These are phyloP conservation scores for Carollia perspicillata DNA, from an alignment of 2,113 vertebrate species.

Conservation along the genomic window DNA sequence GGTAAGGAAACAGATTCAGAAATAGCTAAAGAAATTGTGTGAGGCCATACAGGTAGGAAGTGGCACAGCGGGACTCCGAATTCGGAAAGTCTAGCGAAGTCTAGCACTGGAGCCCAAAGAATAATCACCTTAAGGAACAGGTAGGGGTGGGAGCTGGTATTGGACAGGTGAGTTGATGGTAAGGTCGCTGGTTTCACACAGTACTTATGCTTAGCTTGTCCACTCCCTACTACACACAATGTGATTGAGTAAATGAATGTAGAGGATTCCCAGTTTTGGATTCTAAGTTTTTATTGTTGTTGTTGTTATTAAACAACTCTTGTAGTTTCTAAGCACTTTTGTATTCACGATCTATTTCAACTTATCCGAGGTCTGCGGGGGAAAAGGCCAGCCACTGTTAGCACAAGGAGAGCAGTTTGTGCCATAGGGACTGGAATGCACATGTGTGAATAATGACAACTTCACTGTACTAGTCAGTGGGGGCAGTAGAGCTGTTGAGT, in stretches of 20 bases:
- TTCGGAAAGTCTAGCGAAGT: neutral
- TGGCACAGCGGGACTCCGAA: neutral
- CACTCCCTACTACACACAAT: neutral
- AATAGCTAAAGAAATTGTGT: neutral
- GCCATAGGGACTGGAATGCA: too few relatives aligned
- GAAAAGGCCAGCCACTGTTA: too few relatives aligned
- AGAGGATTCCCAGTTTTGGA: neutral
- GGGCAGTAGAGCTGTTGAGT: too few relatives aligned
- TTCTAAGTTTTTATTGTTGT: neutral
- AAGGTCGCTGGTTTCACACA: neutral
- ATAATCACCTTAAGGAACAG: rapidly evolving
- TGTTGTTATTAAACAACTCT: neutral
- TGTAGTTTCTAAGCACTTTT: neutral
- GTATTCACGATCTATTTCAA: neutral
- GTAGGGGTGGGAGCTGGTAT: neutral
- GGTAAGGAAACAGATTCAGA: neutral
- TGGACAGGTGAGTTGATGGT: neutral
- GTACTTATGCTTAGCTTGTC: neutral
- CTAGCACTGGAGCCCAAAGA: neutral
- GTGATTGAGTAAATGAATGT: neutral
- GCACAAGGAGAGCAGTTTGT: too few relatives aligned
- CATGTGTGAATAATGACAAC: too few relatives aligned
- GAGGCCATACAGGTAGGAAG: neutral
- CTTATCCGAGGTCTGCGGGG: neutral
- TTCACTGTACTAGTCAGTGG: too few relatives aligned